Evolutionary conservation across 2,113 vertebrate genomes (phyloP).

Genomic region (Mastomys natalensis): DNA sequence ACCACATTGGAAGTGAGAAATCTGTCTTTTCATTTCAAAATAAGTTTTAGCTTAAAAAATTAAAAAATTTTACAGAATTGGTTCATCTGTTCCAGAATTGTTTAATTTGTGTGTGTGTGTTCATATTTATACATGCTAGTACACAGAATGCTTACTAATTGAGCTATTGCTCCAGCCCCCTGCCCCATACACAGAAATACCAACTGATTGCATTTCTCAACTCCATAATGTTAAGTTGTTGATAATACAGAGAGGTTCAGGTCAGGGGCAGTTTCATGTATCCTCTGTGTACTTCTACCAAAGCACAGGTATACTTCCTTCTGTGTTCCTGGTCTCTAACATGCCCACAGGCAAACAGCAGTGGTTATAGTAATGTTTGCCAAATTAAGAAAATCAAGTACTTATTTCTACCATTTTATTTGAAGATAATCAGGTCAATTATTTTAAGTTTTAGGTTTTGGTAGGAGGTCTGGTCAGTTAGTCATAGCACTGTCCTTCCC

Average conservation of each 20-base stretch:
- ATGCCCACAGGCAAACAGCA: not conserved
- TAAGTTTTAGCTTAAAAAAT: constrained; percentile 66
- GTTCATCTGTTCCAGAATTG: constrained; percentile 2
- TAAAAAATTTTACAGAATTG: constrained; percentile 3
- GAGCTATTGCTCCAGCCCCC: not conserved
- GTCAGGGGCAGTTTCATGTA: not conserved
- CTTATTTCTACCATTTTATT: not conserved
- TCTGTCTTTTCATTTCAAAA: constrained; percentile 66
- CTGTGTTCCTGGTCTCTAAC: not conserved
- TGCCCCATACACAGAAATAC: not conserved
- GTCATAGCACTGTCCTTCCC: not conserved
- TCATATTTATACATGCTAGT: no score
- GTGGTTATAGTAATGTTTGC: not conserved
- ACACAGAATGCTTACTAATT: not conserved
- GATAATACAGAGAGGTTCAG: not conserved
- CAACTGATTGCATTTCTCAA: not conserved
- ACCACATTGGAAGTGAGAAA: constrained; percentile 66
- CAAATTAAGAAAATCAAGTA: not conserved
- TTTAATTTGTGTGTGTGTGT: not conserved
- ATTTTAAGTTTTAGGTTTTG: not conserved
- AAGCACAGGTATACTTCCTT: not conserved
- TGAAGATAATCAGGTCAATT: not conserved
- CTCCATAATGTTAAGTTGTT: not conserved
- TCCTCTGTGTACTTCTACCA: not conserved
- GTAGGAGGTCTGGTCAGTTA: not conserved